These are phyloP conservation scores for Aldabrachelys gigantea DNA, from an alignment of 2,113 vertebrate species.

Conservation along the genomic window DNA sequence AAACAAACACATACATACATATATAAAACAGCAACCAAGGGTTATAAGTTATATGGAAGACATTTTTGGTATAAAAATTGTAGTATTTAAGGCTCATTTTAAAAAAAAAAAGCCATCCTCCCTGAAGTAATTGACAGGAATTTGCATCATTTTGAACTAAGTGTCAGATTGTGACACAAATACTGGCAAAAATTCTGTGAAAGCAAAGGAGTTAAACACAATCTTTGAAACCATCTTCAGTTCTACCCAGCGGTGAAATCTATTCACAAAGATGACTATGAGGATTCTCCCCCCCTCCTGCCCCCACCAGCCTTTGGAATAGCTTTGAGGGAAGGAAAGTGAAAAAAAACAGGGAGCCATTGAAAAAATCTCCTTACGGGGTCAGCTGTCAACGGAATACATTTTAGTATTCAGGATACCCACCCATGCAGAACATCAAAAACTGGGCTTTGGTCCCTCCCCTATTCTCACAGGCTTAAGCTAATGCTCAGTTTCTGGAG, in stretches of 20 bases:
- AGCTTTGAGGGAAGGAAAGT: constrained; percentile 34
- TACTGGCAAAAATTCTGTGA: background rate
- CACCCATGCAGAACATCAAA: constrained; percentile 84
- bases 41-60: background rate
- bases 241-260: constrained; percentile 45
- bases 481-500: constrained; percentile 34
- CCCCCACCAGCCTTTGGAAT: constrained; percentile 37
- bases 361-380: constrained; percentile 76
- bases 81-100: background rate
- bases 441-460: constrained; percentile 76
- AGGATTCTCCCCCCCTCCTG: fast-evolving
- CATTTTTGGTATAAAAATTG: background rate
- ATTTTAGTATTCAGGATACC: constrained; percentile 81
- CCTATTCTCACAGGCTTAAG: constrained; percentile 66
- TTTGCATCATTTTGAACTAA: constrained; percentile 44
- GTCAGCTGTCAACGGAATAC: constrained; percentile 81
- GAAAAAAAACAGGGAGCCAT: constrained; percentile 48
- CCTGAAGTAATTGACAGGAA: constrained; percentile 55
- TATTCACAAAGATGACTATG: constrained; percentile 47
- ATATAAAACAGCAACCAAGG: background rate
- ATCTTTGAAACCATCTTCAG: constrained; percentile 41
- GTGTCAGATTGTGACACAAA: constrained; percentile 25
- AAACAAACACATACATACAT: background rate
- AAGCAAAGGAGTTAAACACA: constrained; percentile 44
- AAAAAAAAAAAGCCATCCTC: background rate